phyloP scores from a whole-genome alignment of 2,888 invertebrate genomes.

The Ophioninae sp. region DNA sequence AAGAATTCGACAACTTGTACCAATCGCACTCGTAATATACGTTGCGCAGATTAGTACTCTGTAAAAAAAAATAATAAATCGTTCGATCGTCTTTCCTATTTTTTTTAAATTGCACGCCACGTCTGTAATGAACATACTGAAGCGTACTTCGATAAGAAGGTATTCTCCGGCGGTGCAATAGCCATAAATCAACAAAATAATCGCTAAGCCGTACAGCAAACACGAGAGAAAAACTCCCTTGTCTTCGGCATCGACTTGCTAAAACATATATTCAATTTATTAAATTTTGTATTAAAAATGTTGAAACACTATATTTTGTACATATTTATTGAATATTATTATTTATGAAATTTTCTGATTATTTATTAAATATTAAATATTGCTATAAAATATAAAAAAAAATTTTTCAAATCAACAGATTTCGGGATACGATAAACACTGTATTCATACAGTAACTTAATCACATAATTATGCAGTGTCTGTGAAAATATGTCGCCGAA shows the following conservation, averaged over 20 bases:
- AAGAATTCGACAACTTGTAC: constrained; percentile 42
- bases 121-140: background rate
- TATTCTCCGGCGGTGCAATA: constrained; percentile 60
- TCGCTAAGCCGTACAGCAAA: constrained; percentile 37
- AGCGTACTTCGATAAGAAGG: constrained; percentile 28
- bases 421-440: no score
- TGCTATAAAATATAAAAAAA: no score
- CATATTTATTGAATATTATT: no score
- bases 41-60: constrained; percentile 53
- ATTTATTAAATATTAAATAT: no score
- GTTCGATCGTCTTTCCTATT: background rate
- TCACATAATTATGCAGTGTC: no score
- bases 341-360: constrained; percentile 48
- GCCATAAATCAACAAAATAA: constrained; percentile 54
- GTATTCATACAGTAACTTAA: no score
- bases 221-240: constrained; percentile 32
- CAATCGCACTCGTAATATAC: constrained; percentile 53
- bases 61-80: background rate
- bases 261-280: background rate
- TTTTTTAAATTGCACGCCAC: background rate
- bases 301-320: no score
- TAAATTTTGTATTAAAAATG: no score
- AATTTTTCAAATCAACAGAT: no score
- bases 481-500: no score
- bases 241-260: constrained; percentile 46